Base-by-base conservation (phyloP, 2,888 invertebrate genomes). In the Sminthurinus aureus region DNA sequence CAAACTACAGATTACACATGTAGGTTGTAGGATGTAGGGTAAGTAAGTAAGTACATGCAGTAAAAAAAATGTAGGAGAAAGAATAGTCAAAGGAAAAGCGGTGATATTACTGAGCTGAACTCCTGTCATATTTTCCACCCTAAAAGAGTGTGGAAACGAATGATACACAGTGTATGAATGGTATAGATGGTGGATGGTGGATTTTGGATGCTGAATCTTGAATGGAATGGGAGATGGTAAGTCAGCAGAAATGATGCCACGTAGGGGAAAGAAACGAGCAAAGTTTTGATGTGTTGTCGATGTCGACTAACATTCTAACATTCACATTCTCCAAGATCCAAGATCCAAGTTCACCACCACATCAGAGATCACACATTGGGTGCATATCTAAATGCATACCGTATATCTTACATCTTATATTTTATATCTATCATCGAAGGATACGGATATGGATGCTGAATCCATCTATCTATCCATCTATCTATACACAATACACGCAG, bases 71-170 rank as follows among this genome's bases (percentile, higher is more conserved):
- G 20, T 0, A 0, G n/a, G 12, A 66, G 52, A 26, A 66, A 22
- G 24, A 79, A 69, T 67, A 51, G 69, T 22, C 3, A 38, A 18
- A 20, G 50, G 51, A n/a, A 22, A 50, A 51, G 52, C 50, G 75
- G 50, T 51, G 50, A 38, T 69, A 79, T 67, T 38, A 38, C 79
- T 69, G 50, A 79, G 69, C 67, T 71, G 50, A 79, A 79, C 67
- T 71, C 69, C 22, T 79, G 79, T 79, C 79, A 79, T 79, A 79
- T 69, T 79, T 66, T 69, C 50, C 15, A 69, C 79, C 38, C 79
- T 51, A 79, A 79, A 69, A 77, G 79, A 79, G 79, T 79, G 79
- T 79, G 50, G 79, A 79, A 38, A 69, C 26, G 69, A 58, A 77
- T 75, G 75, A 75, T 50, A 75, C 50, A 50, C 51, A 58, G 18